Evolutionary conservation across 1,140 invertebrate species (phyloP).

Genomic region (Drosophila orosa): DNA sequence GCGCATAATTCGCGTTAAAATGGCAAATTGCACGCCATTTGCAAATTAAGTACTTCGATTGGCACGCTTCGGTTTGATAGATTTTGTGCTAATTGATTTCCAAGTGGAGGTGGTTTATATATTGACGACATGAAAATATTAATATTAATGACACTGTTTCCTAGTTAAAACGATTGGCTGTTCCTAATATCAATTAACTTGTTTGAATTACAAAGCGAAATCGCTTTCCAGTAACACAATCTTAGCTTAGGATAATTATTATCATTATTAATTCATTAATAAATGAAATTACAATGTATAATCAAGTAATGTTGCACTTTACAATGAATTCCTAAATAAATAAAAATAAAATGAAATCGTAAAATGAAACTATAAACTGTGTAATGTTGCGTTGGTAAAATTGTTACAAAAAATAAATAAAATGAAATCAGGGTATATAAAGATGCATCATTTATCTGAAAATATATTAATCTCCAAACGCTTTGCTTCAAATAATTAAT

Average conservation of each 20-base stretch:
- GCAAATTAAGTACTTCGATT: constrained; percentile 34
- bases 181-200: background rate
- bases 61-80: constrained; percentile 17
- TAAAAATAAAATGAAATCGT: background rate
- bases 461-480: too few relatives aligned
- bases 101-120: constrained; percentile 1
- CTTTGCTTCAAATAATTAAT: too few relatives aligned
- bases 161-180: background rate
- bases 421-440: background rate
- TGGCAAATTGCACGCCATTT: constrained; percentile 45
- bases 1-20: constrained; percentile 36
- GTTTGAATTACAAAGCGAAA: background rate
- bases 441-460: too few relatives aligned
- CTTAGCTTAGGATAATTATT: background rate
- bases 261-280: background rate
- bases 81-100: constrained; percentile 48
- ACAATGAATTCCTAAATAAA: background rate
- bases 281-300: background rate
- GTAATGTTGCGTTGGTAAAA: too few relatives aligned
- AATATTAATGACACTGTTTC: background rate
- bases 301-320: background rate
- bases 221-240: background rate
- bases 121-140: background rate
- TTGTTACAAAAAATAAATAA: background rate
- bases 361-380: too few relatives aligned